Evolutionary conservation across 2,888 invertebrate genomes (phyloP), one percentile per base, ranked within the genome.

Genomic region (Latheticus oryzae): DNA sequence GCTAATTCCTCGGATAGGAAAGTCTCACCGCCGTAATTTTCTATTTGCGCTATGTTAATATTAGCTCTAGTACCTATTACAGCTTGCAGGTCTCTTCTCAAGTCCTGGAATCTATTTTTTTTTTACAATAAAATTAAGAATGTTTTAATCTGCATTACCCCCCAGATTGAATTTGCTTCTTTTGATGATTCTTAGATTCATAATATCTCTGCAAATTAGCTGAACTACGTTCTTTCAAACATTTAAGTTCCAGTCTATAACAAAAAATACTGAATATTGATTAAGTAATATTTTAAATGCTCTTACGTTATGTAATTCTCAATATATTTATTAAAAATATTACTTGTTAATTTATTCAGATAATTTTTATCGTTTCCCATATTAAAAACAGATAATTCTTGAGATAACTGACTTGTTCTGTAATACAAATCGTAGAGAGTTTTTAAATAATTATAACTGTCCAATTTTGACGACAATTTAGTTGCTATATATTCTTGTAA

Each of bases 11-110:
- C 97, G 0, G 96, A 96, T 0, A 99, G 83, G 76, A 97, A 96
- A 0, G 96, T 98, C 80, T 99, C 97, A 0, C 95, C 97, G 1
- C 96, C 97, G 73, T 95, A 97, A 78, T 96, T 93, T 77, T 97
- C 97, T 32, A 96, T 93, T 75, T 93, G 91, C 0, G 92, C 95
- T 61, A 96, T 93, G 75, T 95, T 95, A 56, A 96, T 93, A 75
- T 95, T 96, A 0, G 95, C 90, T 50, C 93, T 85, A 0, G 93
- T 90, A 1, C 95, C 93, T 64, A 98, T 90, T 5, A 94, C 90
- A 0, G 95, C 95, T 80, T 97, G 96, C 60, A 98, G 80, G 75
- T 98, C 97, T 38, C 97, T 85, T 2, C 94, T 85, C 12, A 98
- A 81, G 73, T 97, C 98, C 80, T 95, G 94, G 71, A 97, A 91